Evolutionary conservation across 2,888 invertebrate genomes (phyloP).

Genomic region (Galeruca laticollis): DNA sequence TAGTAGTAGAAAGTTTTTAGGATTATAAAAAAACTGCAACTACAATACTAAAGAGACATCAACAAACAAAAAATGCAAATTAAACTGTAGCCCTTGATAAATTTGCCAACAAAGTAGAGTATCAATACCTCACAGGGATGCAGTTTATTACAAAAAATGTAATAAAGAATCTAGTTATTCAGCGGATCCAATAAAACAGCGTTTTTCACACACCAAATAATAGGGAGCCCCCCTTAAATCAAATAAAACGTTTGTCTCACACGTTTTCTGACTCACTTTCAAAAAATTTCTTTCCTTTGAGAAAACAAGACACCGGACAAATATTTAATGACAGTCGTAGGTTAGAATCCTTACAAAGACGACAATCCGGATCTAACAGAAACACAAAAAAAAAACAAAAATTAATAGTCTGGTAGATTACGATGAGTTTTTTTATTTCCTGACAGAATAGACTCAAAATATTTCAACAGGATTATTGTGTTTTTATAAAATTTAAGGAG

Average conservation of each 20-base stretch:
- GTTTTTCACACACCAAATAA: constrained; percentile 15
- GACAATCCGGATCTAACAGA: constrained; percentile 9
- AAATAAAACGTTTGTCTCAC: constrained; percentile 29
- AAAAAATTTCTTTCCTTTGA: constrained; percentile 23
- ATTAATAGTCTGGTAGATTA: neutral
- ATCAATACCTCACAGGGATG: no score
- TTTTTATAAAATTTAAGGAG: no score
- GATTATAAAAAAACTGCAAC: no score
- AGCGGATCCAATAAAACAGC: neutral
- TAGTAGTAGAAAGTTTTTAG: no score
- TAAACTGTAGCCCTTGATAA: no score
- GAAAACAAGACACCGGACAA: constrained; percentile 41
- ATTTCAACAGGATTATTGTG: no score
- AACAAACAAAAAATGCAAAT: no score
- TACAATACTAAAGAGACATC: no score
- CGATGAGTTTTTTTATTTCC: neutral
- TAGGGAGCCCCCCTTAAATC: constrained; percentile 8
- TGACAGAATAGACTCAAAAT: constrained; percentile 12
- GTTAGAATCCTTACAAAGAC: constrained; percentile 43
- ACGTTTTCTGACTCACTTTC: constrained; percentile 35
- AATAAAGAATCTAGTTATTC: no score
- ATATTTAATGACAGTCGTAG: constrained; percentile 48
- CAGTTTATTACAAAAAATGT: no score
- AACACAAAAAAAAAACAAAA: constrained; percentile 2
- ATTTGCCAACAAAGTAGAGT: no score